phyloP scores from a whole-genome alignment of 1,140 invertebrate species.

The Ectropis grisescens region DNA sequence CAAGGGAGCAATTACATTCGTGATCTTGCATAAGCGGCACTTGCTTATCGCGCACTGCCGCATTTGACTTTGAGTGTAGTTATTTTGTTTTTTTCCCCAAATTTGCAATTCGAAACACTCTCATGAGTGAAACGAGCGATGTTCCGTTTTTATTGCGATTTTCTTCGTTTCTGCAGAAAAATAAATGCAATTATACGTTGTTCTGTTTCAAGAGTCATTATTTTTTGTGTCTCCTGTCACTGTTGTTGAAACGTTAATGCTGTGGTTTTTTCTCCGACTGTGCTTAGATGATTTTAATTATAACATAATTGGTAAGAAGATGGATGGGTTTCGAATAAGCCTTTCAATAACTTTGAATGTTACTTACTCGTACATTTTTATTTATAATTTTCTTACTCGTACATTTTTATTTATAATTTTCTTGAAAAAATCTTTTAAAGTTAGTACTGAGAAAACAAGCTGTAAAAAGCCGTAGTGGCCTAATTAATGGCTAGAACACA shows the following conservation, averaged over 20 bases:
- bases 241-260: no score
- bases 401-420: no score
- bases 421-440: no score
- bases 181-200: background rate
- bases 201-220: background rate
- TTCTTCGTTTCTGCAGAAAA: background rate
- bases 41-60: slow-evolving; percentile 63
- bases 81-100: slow-evolving; percentile 54
- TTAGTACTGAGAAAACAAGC: no score
- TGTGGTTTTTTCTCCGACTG: no score
- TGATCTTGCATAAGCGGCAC: slow-evolving; percentile 70
- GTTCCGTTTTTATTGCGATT: slow-evolving; percentile 21
- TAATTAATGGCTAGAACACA: no score
- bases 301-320: background rate
- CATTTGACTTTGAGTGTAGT: slow-evolving; percentile 62
- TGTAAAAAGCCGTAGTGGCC: no score
- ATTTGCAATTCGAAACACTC: slow-evolving; percentile 63
- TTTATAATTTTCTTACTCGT: no score
- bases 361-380: no score
- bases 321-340: no score
- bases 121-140: slow-evolving; percentile 31
- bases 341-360: no score
- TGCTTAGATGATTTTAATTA: no score
- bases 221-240: background rate
- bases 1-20: slow-evolving; percentile 71